Evolutionary conservation across 2,113 vertebrate genomes (phyloP), one percentile per base, ranked within the genome.

Genomic region (Poeciliopsis prolifica): DNA sequence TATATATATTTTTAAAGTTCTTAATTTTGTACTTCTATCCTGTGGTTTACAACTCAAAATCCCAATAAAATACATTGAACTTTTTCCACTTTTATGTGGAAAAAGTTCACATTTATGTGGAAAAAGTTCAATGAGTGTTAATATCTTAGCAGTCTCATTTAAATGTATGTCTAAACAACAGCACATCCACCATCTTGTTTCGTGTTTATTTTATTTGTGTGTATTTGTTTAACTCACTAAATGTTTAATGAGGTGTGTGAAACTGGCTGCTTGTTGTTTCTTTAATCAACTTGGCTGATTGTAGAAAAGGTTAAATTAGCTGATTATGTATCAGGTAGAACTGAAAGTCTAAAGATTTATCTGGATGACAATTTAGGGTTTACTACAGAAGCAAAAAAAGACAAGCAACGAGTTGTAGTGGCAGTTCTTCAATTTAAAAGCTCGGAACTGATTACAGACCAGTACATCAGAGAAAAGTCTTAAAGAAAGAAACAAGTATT

Each of bases 371-470:
- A 82, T 78, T 63, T 5, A 79, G 40, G n/a, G 17, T 11, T 54
- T 69, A 28, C 60, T 64, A 67, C 22, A 72, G 58, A 37, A 72
- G 65, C 69, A 70, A 12, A 1, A 6, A 70, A 26, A n/a, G 15
- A 35, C 1, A 13, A 17, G 40, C 1, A 11, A 8, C 40, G 7
- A 29, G 64, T 42, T 24, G 10, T 37, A 11, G 4, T 19, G 26
- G 28, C 40, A 68, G 26, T 79, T 84, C 77, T 82, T 76, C 37
- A 69, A 66, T 77, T 78, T 54, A 78, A 79, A 68, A 78, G 74
- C 26, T 77, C 68, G 31, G 64, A 35, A 69, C 10, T 42, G n/a
- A 74, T 77, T 67, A 72, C 13, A 54, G 31, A 58, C 13, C n/a
- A 24, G 31, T 51, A 42, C 24, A 35, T 63, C 42, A 72, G 22